Evolutionary conservation across 2,888 invertebrate genomes (phyloP), one percentile per base, ranked within the genome.

Genomic region (Troilus luridus): DNA sequence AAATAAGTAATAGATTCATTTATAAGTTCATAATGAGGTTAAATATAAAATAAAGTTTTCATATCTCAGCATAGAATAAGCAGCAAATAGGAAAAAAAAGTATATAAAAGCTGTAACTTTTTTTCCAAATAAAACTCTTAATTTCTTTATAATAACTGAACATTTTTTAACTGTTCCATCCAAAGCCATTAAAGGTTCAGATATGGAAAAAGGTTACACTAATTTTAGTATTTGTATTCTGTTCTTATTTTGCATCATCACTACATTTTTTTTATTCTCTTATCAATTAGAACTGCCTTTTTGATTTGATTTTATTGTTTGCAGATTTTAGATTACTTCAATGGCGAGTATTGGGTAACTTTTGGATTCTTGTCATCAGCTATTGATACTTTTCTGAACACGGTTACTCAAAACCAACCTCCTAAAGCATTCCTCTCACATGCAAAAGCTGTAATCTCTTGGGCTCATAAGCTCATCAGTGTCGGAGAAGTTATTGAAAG

Each of bases 361-460:
- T 97, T 97, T 93, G 96, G 96, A 54, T 97, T 97, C 94, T 95
- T 99, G 88, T 96, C 97, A 92, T 97, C 97, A 93, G 98, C 98
- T 24, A 98, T 99, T 91, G 98, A 98, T 93, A 98, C 98, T 0
- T 99, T 99, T 95, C 95, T 99, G 88, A 96, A 97, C 93, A 97
- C 98, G 10, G 97, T 99, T 77, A 98, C 98, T 93, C 97, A 97
- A 94, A 98, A 98, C 93, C 98, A 98, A 94, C 98, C 98, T 72
- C 99, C 99, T 0, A 98, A 98, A 94, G 97, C 95, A 90, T 93
- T 94, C 91, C 89, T 93, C 58, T 98, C 98, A 21, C 98, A 98
- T 94, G 98, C 98, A 90, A 99, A 99, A 94, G 98, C 98, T 94
- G 98, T 99, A 17, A 98, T 99, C 64, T 95, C 99, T 89, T 98